Percentiles rank a stretch among this genome's conserved stretches.
Evolutionary conservation across 2,888 invertebrate genomes (phyloP).

Genomic region (Unio delphinus): DNA sequence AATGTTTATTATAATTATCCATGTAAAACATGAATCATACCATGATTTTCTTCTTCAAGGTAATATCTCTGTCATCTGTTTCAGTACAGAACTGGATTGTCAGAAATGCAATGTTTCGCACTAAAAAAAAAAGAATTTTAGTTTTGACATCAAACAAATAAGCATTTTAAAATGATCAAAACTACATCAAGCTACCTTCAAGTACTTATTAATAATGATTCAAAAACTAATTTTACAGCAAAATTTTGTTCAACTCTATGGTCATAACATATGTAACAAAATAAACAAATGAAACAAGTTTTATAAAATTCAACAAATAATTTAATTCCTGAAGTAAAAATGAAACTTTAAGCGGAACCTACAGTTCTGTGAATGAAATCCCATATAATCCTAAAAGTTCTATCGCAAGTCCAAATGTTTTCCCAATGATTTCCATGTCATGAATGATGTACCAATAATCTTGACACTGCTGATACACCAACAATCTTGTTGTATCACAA

Average conservation of each 20-base stretch:
- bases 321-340: too few species aligned
- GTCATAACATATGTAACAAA: not conserved
- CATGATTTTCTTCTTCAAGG: conserved; percentile 51
- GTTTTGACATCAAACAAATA: not conserved
- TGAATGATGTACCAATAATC: too few species aligned
- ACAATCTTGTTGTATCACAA: too few species aligned
- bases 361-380: too few species aligned
- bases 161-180: not conserved
- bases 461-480: too few species aligned
- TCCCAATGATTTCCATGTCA: too few species aligned
- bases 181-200: conserved; percentile 17
- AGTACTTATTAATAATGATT: conserved; percentile 3
- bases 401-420: too few species aligned
- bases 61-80: conserved; percentile 32
- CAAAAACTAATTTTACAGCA: not conserved
- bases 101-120: conserved; percentile 44
- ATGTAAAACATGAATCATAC: conserved; percentile 25
- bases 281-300: too few species aligned
- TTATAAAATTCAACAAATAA: too few species aligned
- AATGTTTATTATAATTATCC: too few species aligned
- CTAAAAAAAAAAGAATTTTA: conserved; percentile 18
- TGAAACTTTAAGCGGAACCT: too few species aligned
- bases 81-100: conserved; percentile 41
- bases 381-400: too few species aligned
- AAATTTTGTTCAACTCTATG: not conserved